Conservation (phyloP, 1,140 invertebrate genomes). For the Goniozus legneri region DNA sequence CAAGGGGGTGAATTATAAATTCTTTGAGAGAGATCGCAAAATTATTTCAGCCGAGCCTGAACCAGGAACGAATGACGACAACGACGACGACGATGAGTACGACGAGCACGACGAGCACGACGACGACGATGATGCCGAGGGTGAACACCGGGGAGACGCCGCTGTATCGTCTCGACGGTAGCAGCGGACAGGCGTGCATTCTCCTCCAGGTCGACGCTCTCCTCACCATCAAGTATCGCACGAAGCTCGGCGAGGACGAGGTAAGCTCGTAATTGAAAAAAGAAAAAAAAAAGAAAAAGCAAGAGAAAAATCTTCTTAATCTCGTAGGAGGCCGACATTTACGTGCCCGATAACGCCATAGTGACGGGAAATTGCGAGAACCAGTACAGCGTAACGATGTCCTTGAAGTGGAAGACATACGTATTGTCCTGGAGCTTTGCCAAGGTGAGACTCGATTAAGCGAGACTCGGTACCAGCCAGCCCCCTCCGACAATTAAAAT, state of each 20-base stretch:
- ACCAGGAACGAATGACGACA: conserved; percentile 18
- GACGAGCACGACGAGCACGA: conserved; percentile 22
- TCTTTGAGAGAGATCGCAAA: not conserved
- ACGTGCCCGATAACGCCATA: conserved; percentile 62
- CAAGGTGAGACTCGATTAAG: no score
- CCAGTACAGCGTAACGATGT: conserved; percentile 65
- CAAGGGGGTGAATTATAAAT: no score
- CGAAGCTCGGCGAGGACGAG: conserved; percentile 62
- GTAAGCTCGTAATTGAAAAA: no score
- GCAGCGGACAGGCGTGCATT: conserved; percentile 65
- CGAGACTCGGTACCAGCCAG: no score
- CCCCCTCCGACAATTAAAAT: no score
- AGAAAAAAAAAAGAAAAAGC: not conserved
- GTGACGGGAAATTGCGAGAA: conserved; percentile 66
- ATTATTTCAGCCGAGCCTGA: conserved; percentile 19
- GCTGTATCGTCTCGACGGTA: conserved; percentile 61
- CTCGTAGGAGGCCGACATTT: conserved; percentile 62
- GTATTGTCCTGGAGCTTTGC: conserved; percentile 66
- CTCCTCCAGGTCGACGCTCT: conserved; percentile 65
- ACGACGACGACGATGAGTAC: not conserved
- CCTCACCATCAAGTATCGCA: conserved; percentile 63
- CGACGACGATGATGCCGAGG: conserved; percentile 26
- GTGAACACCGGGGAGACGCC: conserved; percentile 39
- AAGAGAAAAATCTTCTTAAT: conserved; percentile 3
- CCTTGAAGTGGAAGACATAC: conserved; percentile 69